phyloP scores from a whole-genome alignment of 2,797 vertebrate genomes.

The Danio kyathit region DNA sequence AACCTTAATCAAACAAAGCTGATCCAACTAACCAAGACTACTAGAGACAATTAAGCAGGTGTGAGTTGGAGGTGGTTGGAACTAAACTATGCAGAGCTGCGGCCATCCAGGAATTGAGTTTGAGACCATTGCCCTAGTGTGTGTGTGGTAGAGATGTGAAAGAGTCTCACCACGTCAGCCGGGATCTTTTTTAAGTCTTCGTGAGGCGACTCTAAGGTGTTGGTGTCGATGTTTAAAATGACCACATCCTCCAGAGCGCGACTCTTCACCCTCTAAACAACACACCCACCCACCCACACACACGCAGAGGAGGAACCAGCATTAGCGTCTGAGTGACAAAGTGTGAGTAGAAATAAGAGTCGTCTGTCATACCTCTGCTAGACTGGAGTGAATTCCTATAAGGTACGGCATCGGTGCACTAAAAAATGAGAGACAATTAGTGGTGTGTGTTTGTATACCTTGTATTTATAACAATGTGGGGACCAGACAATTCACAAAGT shows the following conservation, averaged over 20 bases:
- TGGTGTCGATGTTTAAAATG: slow-evolving; percentile 89
- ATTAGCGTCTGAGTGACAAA: neutral
- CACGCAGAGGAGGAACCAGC: neutral
- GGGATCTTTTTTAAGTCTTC: slow-evolving; percentile 87
- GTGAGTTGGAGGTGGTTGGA: too few species aligned
- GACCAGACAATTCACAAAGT: too few species aligned
- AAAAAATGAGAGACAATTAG: slow-evolving; percentile 26
- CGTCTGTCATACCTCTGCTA: slow-evolving; percentile 82
- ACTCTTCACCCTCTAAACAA: slow-evolving; percentile 79
- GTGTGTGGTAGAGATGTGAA: neutral
- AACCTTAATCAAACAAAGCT: too few species aligned
- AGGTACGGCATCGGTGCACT: slow-evolving; percentile 94
- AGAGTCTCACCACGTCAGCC: slow-evolving; percentile 83
- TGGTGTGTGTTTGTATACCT: too few species aligned
- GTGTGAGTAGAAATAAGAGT: neutral
- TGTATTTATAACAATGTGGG: too few species aligned
- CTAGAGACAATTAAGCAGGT: too few species aligned
- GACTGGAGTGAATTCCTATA: slow-evolving; percentile 90
- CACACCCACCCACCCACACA: slow-evolving; percentile 25
- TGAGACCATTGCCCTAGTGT: too few species aligned
- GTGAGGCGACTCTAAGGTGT: slow-evolving; percentile 87
- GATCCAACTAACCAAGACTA: too few species aligned
- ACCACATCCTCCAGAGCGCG: slow-evolving; percentile 89
- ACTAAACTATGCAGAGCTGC: too few species aligned
- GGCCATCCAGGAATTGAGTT: too few species aligned